Conservation (phyloP, 2,888 invertebrate genomes). For the Cecidostiba fungosa region DNA sequence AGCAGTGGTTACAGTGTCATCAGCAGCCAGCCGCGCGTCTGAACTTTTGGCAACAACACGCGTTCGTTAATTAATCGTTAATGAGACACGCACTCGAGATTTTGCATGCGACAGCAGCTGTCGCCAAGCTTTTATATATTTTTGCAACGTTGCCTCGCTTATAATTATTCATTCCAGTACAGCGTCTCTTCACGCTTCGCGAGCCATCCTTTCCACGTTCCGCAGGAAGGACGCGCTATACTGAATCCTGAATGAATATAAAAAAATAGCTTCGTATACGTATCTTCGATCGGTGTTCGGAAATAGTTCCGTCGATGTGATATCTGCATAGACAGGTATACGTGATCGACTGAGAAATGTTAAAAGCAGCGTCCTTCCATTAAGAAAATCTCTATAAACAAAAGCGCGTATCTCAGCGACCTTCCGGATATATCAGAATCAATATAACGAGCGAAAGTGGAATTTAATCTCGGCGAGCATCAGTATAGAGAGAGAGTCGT, state of each 20-base stretch:
- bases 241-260: background rate
- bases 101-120: background rate
- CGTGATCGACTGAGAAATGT: background rate
- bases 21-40: background rate
- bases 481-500: background rate
- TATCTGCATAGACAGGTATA: no score
- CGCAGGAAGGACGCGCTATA: no score
- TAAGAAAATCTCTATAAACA: background rate
- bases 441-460: constrained; percentile 5
- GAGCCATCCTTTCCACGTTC: background rate
- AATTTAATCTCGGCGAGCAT: constrained; percentile 27
- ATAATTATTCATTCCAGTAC: constrained; percentile 20
- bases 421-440: background rate
- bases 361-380: background rate
- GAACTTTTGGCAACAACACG: background rate
- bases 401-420: background rate
- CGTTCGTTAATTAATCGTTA: constrained; percentile 27
- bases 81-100: background rate
- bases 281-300: background rate
- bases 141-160: background rate
- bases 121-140: background rate
- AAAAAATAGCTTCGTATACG: background rate
- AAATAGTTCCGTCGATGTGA: background rate
- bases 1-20: no score
- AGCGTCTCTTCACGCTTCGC: background rate